These are phyloP conservation scores for Phrynocephalus guinanensis DNA, from an alignment of 2,797 vertebrate species.

Conservation along the genomic window DNA sequence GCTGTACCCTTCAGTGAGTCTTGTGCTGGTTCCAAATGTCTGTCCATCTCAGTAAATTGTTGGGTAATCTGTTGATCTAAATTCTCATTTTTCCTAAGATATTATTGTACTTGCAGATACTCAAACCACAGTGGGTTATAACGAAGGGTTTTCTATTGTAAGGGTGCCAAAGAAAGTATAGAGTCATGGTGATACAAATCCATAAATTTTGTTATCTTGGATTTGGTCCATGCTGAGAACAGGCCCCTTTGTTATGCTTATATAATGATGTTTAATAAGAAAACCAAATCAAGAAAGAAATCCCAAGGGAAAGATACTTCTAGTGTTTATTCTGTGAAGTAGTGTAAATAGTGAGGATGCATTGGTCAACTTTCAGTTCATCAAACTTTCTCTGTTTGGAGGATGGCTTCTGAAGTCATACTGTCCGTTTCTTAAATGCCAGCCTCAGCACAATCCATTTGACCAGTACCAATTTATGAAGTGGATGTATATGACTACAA, in stretches of 20 bases:
- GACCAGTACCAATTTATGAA: not conserved
- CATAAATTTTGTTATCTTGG: slow-evolving; percentile 11
- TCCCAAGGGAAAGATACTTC: not conserved
- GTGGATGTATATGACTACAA: not conserved
- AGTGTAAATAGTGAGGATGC: not conserved
- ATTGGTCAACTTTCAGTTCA: not conserved
- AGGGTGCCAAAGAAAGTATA: slow-evolving; percentile 5
- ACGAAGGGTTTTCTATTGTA: not conserved
- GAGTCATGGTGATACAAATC: slow-evolving; percentile 9
- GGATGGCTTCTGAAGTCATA: not conserved
- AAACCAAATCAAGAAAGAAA: slow-evolving; percentile 17
- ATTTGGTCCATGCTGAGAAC: slow-evolving; percentile 2
- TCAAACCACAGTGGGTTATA: not conserved
- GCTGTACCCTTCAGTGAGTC: not conserved
- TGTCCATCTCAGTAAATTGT: not conserved
- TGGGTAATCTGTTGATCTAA: slow-evolving; percentile 3
- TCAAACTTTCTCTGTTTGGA: not conserved
- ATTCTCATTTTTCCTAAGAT: slow-evolving; percentile 3
- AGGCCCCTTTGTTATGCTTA: not conserved
- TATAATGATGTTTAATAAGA: slow-evolving; percentile 16
- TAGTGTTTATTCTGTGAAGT: not conserved
- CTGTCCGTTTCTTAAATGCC: not conserved
- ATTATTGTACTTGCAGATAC: slow-evolving; percentile 16
- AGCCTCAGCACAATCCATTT: not conserved
- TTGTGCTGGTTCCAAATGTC: slow-evolving; percentile 1